Evolutionary conservation across 2,113 vertebrate species (phyloP).

Genomic region (Carassius gibelio): DNA sequence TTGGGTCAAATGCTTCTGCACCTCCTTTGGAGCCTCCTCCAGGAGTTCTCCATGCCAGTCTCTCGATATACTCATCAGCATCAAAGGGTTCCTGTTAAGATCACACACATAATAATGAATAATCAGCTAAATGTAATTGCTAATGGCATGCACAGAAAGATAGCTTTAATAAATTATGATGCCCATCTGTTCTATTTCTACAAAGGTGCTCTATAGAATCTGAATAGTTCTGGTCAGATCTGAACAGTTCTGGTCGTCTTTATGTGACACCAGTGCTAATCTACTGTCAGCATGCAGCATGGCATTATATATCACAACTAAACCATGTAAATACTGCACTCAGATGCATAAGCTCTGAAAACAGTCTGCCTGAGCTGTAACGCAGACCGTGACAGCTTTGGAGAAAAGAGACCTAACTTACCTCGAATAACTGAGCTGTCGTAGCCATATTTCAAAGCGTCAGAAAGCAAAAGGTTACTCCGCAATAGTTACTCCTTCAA

Average conservation of each 20-base stretch:
- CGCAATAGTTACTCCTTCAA: constrained; percentile 42
- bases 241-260: neutral
- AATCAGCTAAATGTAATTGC: neutral
- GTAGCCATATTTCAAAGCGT: constrained; percentile 79
- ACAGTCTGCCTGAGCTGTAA: neutral
- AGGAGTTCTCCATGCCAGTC: constrained; percentile 96
- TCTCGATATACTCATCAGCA: constrained; percentile 98
- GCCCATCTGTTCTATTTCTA: neutral
- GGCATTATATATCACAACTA: neutral
- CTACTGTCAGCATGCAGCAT: neutral
- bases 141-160: neutral
- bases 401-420: constrained; percentile 60
- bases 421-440: constrained; percentile 93
- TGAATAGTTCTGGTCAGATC: neutral
- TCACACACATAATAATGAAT: neutral
- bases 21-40: constrained; percentile 97
- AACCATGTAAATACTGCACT: neutral
- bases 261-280: neutral
- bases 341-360: neutral
- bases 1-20: constrained; percentile 94
- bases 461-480: constrained; percentile 14
- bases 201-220: neutral
- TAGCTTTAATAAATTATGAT: neutral
- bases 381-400: neutral
- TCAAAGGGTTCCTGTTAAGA: constrained; percentile 91